These are phyloP conservation scores for Ciconia maguari DNA, from an alignment of 2,113 vertebrate genomes.

Conservation along the genomic window DNA sequence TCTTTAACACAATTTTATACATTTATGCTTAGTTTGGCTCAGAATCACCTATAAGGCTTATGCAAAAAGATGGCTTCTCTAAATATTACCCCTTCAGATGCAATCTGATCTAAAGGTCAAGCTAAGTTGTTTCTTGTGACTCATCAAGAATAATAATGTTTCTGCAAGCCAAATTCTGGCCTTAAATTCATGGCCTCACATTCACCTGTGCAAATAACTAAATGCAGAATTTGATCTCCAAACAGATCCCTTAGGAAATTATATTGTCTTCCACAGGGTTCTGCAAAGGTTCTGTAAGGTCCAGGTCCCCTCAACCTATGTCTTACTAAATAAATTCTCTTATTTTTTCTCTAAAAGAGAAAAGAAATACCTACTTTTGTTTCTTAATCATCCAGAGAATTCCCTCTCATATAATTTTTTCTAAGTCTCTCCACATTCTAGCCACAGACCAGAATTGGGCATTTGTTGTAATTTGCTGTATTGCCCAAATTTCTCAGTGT, in stretches of 20 bases:
- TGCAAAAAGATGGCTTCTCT: background rate
- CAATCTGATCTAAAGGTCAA: slow-evolving; percentile 4
- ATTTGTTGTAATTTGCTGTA: background rate
- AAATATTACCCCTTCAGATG: background rate
- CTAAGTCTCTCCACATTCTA: background rate
- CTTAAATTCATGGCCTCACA: background rate
- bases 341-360: background rate
- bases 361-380: background rate
- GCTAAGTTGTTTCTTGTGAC: background rate
- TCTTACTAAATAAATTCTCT: background rate
- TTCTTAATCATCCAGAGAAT: background rate
- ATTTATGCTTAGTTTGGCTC: background rate
- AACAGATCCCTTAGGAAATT: background rate
- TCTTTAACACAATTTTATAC: background rate
- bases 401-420: background rate
- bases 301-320: background rate
- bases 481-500: background rate
- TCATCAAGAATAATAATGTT: slow-evolving; percentile 3
- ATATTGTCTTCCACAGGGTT: background rate
- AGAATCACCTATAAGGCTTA: background rate
- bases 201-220: slow-evolving; percentile 31
- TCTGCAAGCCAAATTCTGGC: background rate
- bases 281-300: background rate
- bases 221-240: background rate
- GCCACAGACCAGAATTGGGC: background rate